Base-by-base conservation (phyloP, 2,888 invertebrate genomes). In the Synergus laeviventris region DNA sequence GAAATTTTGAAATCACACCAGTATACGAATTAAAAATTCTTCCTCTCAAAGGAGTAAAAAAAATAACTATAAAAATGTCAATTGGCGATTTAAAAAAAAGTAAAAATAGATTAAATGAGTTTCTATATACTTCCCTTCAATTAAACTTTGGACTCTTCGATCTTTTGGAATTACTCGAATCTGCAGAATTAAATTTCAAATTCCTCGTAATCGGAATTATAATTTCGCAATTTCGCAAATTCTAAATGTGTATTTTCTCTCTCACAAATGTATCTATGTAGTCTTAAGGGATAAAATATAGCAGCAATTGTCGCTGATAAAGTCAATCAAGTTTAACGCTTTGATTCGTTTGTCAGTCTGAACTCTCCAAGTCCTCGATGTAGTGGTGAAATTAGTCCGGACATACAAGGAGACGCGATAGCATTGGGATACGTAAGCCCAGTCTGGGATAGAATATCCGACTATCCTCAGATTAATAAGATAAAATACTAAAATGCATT, bases 311-410 rank as follows among this genome's bases (percentile, higher is more conserved):
- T 77, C 83, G 78, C 84, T 81, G 82, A 81, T 76, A 82, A 82
- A 83, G 83, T 85, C 81, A 85, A 86, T 84, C 83, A 84, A 84
- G 81, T 80, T 77, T 83, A 86, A 89, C 87, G 87, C 86, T 89
- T 88, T 88, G 88, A 89, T 89, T 89, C 84, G 84, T 87, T 86
- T 86, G 83, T 90, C 90, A 90, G 90, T 90, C 90, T 90, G 88
- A 89, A 87, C 89, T 89, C 90, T 90, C 89, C 88, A 87, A 86
- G 88, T 87, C 87, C 88, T 83, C 84, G 86, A 84, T 85, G 79
- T 80, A 79, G 80, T 83, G 78, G 36, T 76, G 80, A 80, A 73
- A 73, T 77, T 24, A 59, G 76, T 73, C 76, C 60, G 75, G 74
- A 79, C 76, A 66, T 74, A 76, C 76, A 79, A 83, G 79, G 83